These are phyloP conservation scores for roundworm (Caenorhabditis elegans) DNA, from an alignment of 1,140 invertebrate genomes.

Conservation along the genomic window DNA sequence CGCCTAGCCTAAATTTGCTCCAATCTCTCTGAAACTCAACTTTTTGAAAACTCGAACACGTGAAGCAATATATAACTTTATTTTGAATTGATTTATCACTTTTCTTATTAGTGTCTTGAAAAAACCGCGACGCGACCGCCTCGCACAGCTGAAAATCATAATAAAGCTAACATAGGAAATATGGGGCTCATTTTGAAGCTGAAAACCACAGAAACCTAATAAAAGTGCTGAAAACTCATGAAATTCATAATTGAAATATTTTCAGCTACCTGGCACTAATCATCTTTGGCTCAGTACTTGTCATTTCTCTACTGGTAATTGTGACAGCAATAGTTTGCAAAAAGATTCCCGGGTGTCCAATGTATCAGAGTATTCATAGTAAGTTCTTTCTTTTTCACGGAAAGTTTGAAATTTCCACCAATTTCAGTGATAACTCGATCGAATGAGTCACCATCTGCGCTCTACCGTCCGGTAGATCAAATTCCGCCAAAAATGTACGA, in stretches of 20 bases:
- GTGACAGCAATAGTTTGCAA: constrained; percentile 5
- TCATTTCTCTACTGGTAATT: not conserved
- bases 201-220: no score
- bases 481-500: constrained; percentile 40
- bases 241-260: not conserved
- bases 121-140: no score
- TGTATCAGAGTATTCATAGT: constrained; percentile 20
- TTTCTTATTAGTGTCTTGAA: no score
- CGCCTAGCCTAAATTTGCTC: no score
- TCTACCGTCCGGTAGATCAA: constrained; percentile 33
- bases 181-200: no score
- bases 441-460: not conserved
- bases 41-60: no score
- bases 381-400: no score
- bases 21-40: not conserved
- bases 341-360: constrained; percentile 24
- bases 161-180: no score
- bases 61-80: no score
- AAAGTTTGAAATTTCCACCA: no score
- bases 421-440: not conserved
- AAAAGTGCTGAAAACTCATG: not conserved
- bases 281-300: not conserved
- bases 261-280: constrained; percentile 34
- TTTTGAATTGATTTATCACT: no score
- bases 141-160: no score